A percentile compares a stretch with the other conserved stretches of the same genome.
Conservation (phyloP, 1,140 invertebrate species). For the Drosophila sproati region DNA sequence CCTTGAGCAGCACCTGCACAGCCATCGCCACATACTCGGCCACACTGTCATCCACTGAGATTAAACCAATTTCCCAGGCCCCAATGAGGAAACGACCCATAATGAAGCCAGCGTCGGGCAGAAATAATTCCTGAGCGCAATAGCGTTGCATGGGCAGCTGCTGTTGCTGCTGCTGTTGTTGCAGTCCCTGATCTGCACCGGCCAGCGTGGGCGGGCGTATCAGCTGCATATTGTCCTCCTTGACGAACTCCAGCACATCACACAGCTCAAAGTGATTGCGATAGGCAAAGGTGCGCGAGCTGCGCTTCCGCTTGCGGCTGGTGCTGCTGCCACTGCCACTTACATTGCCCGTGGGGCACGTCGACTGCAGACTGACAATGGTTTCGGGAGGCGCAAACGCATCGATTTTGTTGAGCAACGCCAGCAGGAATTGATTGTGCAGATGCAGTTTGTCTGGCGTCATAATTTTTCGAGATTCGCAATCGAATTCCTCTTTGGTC, state of each 20-base stretch:
- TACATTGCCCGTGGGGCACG: conserved; percentile 70
- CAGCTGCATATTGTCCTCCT: conserved; percentile 78
- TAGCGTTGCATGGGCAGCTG: conserved; percentile 84
- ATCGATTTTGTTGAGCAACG: conserved; percentile 92
- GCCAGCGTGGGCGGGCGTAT: conserved; percentile 58
- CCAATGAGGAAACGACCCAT: conserved; percentile 91
- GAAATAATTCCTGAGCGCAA: conserved; percentile 88
- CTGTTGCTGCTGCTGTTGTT: conserved; percentile 64
- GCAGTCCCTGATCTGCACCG: conserved; percentile 47
- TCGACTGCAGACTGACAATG: conserved; percentile 32
- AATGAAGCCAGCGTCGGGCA: conserved; percentile 91
- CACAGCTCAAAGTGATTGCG: conserved; percentile 88
- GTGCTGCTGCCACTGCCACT: conserved; percentile 82
- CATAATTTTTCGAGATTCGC: conserved; percentile 89
- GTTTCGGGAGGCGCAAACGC: conserved; percentile 86
- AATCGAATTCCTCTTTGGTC: conserved; percentile 93
- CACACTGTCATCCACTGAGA: conserved; percentile 91
- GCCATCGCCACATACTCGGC: conserved; percentile 91
- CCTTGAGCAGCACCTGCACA: conserved; percentile 91
- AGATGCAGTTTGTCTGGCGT: conserved; percentile 89
- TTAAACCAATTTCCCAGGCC: conserved; percentile 92
- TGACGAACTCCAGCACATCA: conserved; percentile 86
- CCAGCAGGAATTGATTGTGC: conserved; percentile 93
- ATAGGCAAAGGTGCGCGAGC: conserved; percentile 86
- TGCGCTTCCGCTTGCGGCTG: conserved; percentile 86